Base-by-base conservation (phyloP, 2,888 invertebrate species). In the Plagodis pulveraria region DNA sequence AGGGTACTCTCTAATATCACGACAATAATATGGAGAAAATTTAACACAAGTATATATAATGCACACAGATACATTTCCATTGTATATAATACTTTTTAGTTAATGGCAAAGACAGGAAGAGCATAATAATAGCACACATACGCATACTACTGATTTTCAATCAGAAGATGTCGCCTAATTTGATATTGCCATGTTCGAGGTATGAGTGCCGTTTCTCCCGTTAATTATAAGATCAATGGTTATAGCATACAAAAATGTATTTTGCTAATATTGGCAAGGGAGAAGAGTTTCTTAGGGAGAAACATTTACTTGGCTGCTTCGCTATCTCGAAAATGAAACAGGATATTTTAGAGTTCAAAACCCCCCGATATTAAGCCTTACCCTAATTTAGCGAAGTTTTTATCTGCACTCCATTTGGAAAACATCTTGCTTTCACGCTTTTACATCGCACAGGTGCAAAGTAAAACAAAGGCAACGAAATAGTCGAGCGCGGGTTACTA, bases 401-500 rank as follows among this genome's bases (percentile, higher is more conserved):
- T 61, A 66, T 63, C 58, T 60, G 41, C 45, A 12, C 56, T 58
- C 64, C 56, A 67, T 58, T 66, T 50, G 48, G 51, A 54, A 58
- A 42, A 48, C 60, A 46, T 60, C 61, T 65, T 64, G 62, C 56
- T 58, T 67, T 75, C 42, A 42, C 41, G n/a, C 36, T 36, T 72
- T 75, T 72, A 72, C 73, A 78, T 69, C 69, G 70, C 73, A 69
- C 78, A 77, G 80, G 77, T 83, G 83, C 77, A 75, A 77, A 52
- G 60, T 60, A 46, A 46, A 61, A 79, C 77, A 61, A 62, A 73
- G 72, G 73, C 68, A 78, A 76, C 80, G 80, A 78, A 81, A 77
- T 72, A 72, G 66, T 67, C 73, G 54, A 58, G 62, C 65, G 74
- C 73, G 72, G 76, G 80, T 84, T 83, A 82, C 83, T 87, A 87